Conservation (phyloP, 2,797 vertebrate genomes). For the Sciurus carolinensis region DNA sequence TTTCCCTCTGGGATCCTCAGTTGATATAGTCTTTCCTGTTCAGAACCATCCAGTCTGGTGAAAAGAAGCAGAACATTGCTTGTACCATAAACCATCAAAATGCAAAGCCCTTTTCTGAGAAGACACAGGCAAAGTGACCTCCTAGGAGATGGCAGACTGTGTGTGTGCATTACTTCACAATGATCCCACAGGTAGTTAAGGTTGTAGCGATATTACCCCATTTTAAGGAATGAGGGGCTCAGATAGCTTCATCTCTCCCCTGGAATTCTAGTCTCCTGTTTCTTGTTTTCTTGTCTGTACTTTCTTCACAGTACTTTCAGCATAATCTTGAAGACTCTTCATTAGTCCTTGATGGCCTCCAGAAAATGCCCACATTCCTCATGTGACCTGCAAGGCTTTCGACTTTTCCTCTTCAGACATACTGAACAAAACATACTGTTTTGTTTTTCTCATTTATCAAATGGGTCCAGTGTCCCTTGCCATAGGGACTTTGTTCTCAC, state of each 20-base stretch:
- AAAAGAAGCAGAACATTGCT: background rate
- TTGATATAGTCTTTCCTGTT: background rate
- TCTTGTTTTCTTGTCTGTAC: background rate
- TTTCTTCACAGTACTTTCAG: background rate
- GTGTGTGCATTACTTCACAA: background rate
- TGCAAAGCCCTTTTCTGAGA: background rate
- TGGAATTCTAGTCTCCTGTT: background rate
- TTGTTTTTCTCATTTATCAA: background rate
- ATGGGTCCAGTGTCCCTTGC: background rate
- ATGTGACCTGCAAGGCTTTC: background rate
- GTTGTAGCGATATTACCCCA: background rate
- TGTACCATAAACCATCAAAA: background rate
- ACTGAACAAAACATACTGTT: background rate
- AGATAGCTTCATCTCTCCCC: background rate
- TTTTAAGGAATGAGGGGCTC: background rate
- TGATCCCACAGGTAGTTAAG: background rate
- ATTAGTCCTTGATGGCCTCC: background rate
- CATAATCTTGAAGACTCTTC: background rate
- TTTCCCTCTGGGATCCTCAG: background rate
- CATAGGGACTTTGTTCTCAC: background rate
- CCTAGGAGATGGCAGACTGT: rapidly evolving
- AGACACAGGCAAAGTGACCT: background rate
- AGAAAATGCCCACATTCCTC: background rate
- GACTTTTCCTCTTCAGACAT: background rate
- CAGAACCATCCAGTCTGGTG: background rate